Percentiles rank a stretch among this genome's conserved stretches.
Evolutionary conservation across 2,113 vertebrate genomes (phyloP).

Genomic region (Girardinichthys multiradiatus): DNA sequence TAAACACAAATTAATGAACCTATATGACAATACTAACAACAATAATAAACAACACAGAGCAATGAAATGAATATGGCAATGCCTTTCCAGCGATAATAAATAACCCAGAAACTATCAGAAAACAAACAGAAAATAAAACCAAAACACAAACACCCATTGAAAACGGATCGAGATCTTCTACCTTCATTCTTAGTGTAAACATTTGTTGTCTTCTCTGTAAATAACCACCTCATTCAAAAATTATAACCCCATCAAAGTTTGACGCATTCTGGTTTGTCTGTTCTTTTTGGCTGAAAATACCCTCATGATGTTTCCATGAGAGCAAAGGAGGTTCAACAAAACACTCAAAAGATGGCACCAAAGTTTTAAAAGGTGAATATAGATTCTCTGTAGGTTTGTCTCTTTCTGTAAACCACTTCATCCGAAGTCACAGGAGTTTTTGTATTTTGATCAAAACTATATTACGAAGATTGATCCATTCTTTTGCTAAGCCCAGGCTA

Average conservation of each 20-base stretch:
- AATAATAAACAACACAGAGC: no score
- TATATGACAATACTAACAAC: no score
- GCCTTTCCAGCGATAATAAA: no score
- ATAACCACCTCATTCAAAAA: no score
- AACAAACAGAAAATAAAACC: no score
- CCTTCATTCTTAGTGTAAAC: no score
- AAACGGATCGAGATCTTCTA: no score
- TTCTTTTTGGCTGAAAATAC: not conserved
- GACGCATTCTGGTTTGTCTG: not conserved
- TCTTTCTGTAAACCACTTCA: not conserved
- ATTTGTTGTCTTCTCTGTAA: no score
- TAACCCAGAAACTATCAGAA: no score
- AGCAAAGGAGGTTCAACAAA: not conserved
- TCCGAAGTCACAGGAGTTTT: not conserved
- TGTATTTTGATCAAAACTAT: not conserved
- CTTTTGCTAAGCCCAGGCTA: not conserved
- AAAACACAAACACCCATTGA: no score
- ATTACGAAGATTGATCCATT: not conserved
- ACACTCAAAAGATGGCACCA: not conserved
- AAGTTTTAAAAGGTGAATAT: not conserved
- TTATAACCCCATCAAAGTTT: not conserved
- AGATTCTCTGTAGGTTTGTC: not conserved
- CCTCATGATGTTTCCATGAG: not conserved
- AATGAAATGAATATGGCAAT: no score
- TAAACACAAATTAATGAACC: no score